A percentile compares a stretch with the other conserved stretches of the same genome.
Conservation (phyloP, 2,113 vertebrate species). For the Psittacula cyanocephala region DNA sequence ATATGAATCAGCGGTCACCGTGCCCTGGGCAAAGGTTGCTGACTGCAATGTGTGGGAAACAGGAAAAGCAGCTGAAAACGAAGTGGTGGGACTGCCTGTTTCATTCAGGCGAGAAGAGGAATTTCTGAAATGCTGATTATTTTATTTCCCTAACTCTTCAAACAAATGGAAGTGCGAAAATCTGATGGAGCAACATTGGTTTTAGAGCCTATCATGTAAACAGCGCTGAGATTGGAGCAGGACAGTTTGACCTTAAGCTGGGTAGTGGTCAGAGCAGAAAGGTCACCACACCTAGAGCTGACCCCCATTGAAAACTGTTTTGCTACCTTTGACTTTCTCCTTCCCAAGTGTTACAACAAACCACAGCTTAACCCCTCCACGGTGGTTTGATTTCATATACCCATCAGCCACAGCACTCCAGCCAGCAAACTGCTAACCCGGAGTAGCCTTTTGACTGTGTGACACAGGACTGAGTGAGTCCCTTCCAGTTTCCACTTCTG, state of each 20-base stretch:
- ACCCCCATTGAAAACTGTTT: not conserved
- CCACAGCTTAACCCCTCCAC: not conserved
- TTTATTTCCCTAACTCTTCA: not conserved
- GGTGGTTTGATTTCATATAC: not conserved
- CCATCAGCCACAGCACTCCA: not conserved
- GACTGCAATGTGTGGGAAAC: slow-evolving; percentile 56
- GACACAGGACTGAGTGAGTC: not conserved
- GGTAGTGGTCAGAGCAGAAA: not conserved
- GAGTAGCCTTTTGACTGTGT: not conserved
- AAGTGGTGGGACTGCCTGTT: not conserved
- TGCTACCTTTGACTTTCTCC: slow-evolving; percentile 30
- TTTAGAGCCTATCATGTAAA: slow-evolving; percentile 16
- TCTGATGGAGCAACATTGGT: not conserved
- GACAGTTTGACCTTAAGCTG: not conserved
- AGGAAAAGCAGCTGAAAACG: slow-evolving; percentile 49
- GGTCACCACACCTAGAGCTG: slow-evolving; percentile 2
- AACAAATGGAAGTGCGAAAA: slow-evolving; percentile 58
- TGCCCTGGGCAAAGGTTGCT: slow-evolving; percentile 52
- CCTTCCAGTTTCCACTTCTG: not conserved
- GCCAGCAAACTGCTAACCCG: not conserved
- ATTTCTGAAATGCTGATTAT: slow-evolving; percentile 22
- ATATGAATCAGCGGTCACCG: slow-evolving; percentile 34
- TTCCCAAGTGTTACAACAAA: not conserved
- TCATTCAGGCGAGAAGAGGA: slow-evolving; percentile 30
- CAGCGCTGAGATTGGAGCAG: not conserved